phyloP scores from a whole-genome alignment of 2,888 invertebrate species.

The Ormyrus labotus region DNA sequence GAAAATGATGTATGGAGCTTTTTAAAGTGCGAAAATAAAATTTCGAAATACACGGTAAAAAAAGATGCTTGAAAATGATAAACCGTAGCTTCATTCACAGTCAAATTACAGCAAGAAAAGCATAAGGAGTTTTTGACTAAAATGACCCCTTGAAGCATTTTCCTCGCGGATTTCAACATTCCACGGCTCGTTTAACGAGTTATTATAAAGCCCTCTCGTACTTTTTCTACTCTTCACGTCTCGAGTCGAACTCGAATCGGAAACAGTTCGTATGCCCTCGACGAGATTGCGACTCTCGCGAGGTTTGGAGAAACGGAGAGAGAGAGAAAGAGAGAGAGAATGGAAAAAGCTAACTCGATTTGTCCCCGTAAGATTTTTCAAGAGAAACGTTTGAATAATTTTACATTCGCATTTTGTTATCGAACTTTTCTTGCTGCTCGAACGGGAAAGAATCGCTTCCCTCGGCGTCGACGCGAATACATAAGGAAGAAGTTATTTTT shows the following conservation, averaged over 20 bases:
- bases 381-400: slow-evolving; percentile 62
- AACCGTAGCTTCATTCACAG: too few relatives aligned
- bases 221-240: slow-evolving; percentile 40
- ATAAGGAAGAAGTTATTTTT: slow-evolving; percentile 47
- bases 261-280: slow-evolving; percentile 31
- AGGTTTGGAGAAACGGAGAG: background rate
- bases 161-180: slow-evolving; percentile 6
- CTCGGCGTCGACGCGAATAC: slow-evolving; percentile 11
- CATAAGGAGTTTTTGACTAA: too few relatives aligned
- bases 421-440: slow-evolving; percentile 45
- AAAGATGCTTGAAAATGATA: too few relatives aligned
- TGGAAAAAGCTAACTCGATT: slow-evolving; percentile 49
- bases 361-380: slow-evolving; percentile 52
- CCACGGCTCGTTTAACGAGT: slow-evolving; percentile 48
- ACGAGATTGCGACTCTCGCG: slow-evolving; percentile 21
- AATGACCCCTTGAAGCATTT: slow-evolving; percentile 10
- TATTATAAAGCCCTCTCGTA: slow-evolving; percentile 32
- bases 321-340: slow-evolving; percentile 18
- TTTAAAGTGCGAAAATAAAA: too few relatives aligned
- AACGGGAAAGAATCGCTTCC: background rate
- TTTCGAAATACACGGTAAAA: too few relatives aligned
- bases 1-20: too few relatives aligned
- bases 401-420: slow-evolving; percentile 61
- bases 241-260: slow-evolving; percentile 25
- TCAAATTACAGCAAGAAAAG: too few relatives aligned